Conservation (phyloP, 2,888 invertebrate species). For the Calameuta filiformis region DNA sequence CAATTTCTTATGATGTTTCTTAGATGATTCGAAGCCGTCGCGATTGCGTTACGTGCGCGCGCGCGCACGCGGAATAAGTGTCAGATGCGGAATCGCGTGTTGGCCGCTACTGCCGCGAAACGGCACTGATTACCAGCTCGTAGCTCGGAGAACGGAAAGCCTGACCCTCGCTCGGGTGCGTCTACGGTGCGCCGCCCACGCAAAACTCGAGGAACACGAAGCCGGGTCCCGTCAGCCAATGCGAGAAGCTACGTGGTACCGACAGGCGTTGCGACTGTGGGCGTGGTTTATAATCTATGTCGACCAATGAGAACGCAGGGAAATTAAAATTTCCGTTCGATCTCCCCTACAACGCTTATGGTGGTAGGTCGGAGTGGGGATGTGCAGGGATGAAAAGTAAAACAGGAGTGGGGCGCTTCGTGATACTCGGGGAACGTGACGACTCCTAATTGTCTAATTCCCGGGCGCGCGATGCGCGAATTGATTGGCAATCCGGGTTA, state of each 20-base stretch:
- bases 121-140: constrained; percentile 64
- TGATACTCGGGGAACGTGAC: constrained; percentile 56
- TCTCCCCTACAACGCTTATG: constrained; percentile 20
- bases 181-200: constrained; percentile 55
- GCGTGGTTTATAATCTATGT: constrained; percentile 38
- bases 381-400: background rate
- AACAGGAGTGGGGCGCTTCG: constrained; percentile 9
- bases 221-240: constrained; percentile 49
- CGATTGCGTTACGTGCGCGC: too few species aligned
- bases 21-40: too few species aligned
- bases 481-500: constrained; percentile 57
- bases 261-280: constrained; percentile 44
- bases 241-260: constrained; percentile 38
- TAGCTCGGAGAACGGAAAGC: constrained; percentile 52
- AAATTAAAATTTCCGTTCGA: constrained; percentile 27
- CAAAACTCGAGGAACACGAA: constrained; percentile 51
- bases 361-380: background rate
- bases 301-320: constrained; percentile 40
- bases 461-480: constrained; percentile 58
- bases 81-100: constrained; percentile 51
- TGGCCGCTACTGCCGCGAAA: constrained; percentile 63
- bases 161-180: constrained; percentile 19
- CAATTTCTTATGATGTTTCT: too few species aligned
- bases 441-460: constrained; percentile 67
- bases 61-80: constrained; percentile 11